phyloP scores from a whole-genome alignment of 2,113 vertebrate species.

The Erythrolamprus reginae region DNA sequence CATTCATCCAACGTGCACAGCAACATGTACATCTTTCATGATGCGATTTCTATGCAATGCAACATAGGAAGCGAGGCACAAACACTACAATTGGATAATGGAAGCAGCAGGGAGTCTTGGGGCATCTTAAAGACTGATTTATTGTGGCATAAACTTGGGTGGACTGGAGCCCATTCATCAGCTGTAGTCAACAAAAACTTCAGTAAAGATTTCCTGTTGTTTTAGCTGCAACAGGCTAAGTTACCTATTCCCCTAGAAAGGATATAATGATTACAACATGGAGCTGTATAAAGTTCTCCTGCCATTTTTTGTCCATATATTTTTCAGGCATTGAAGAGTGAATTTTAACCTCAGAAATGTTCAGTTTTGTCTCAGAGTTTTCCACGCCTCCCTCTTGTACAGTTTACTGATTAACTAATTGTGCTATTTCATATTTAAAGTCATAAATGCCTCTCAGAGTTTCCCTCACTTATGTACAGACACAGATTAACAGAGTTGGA shows the following conservation, averaged over 20 bases:
- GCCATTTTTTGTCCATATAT: neutral
- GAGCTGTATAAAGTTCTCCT: neutral
- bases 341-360: neutral
- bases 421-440: neutral
- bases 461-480: neutral
- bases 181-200: neutral
- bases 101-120: neutral
- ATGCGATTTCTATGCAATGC: neutral
- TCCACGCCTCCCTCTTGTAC: neutral
- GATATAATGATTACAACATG: neutral
- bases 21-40: neutral
- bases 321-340: neutral
- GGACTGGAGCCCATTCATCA: neutral
- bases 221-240: neutral
- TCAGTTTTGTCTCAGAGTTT: neutral
- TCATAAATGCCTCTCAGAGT: neutral
- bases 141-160: neutral
- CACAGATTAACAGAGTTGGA: no score
- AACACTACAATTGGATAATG: neutral
- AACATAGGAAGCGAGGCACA: neutral
- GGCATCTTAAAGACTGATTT: neutral
- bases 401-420: neutral
- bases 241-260: neutral
- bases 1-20: neutral
- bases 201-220: neutral